Evolutionary conservation across 2,888 invertebrate genomes (phyloP), one percentile per base, ranked within the genome.

Genomic region (Perithous albicinctus): DNA sequence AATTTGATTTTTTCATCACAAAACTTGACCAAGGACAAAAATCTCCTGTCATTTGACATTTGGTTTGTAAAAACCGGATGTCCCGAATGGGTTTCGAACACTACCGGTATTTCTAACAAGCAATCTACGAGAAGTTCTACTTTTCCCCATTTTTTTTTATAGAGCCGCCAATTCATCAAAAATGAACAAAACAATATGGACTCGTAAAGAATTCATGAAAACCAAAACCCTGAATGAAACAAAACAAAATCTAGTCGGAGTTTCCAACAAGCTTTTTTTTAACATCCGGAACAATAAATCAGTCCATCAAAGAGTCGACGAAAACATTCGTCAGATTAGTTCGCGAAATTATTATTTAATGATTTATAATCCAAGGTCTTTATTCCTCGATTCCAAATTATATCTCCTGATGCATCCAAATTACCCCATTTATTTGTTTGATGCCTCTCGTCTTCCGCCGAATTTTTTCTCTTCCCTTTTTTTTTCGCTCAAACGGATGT

Each of bases 371-470:
- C 51, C 51, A 51, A 51, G 51, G 7, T 51, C 51, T 51, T 51
- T 51, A 10, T 29, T 23, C 2, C 43, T n/a, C 26, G 41, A 15
- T 7, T 75, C 74, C 78, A 75, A 70, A 51, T 75, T 61, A 75
- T 59, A 78, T 82, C 70, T 70, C 63, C 66, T 26, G 48, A 4
- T 46, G 75, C 74, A 75, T 64, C 69, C 41, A 61, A 78, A 78
- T 78, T 70, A 43, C 70, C 66, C 48, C 64, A 51, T 73, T 75
- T 73, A 51, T 78, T 78, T 66, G 70, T 59, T 59, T 74, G 54
- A 59, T 51, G 38, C 26, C 29, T 74, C 51, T 29, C 56, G 59
- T 15, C 64, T 20, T 8, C 20, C 15, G 26, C 5, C 18, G 29
- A 15, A 7, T 29, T 29, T 56, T 32, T 32, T 29, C 15, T 12